Conservation (phyloP, 2,797 vertebrate species). For the Triplophysa yarkandensis region DNA sequence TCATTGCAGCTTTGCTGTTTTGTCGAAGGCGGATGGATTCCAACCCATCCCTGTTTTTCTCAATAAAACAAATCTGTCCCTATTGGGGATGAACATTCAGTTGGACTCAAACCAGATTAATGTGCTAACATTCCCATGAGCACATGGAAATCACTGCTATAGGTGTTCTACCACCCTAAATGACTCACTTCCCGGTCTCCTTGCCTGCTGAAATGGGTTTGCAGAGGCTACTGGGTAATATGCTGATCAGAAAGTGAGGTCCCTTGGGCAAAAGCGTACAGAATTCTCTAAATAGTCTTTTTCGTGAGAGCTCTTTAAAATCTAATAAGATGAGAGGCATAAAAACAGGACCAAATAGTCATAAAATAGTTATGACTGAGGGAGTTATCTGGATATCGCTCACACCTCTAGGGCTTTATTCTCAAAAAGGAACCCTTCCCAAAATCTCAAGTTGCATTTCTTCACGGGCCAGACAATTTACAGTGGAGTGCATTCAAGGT, state of each 20-base stretch:
- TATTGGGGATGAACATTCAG: not conserved
- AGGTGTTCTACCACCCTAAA: conserved; percentile 39
- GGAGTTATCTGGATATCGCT: conserved; percentile 13
- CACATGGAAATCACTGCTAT: conserved; percentile 27
- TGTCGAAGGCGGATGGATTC: conserved; percentile 28
- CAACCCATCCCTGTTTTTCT: conserved; percentile 6
- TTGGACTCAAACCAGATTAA: conserved; percentile 35
- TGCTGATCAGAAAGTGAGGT: conserved; percentile 35
- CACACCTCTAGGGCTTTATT: not conserved
- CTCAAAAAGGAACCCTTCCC: not conserved
- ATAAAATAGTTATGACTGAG: conserved; percentile 24
- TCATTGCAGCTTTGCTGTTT: conserved; percentile 1
- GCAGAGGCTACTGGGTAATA: conserved; percentile 24
- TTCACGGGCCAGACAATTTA: not conserved
- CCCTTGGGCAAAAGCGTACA: conserved; percentile 23
- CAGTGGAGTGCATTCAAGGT: not conserved
- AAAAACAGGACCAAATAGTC: conserved; percentile 33
- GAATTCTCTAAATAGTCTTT: conserved; percentile 36
- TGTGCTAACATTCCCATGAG: conserved; percentile 20
- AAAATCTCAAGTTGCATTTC: not conserved
- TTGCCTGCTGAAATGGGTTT: conserved; percentile 6
- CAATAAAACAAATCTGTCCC: conserved; percentile 19
- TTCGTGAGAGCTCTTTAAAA: conserved; percentile 18
- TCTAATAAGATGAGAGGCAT: conserved; percentile 33
- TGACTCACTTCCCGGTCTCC: conserved; percentile 22